Evolutionary conservation across 2,113 vertebrate species (phyloP), one percentile per base, ranked within the genome.

Genomic region (Ophiodon elongatus): DNA sequence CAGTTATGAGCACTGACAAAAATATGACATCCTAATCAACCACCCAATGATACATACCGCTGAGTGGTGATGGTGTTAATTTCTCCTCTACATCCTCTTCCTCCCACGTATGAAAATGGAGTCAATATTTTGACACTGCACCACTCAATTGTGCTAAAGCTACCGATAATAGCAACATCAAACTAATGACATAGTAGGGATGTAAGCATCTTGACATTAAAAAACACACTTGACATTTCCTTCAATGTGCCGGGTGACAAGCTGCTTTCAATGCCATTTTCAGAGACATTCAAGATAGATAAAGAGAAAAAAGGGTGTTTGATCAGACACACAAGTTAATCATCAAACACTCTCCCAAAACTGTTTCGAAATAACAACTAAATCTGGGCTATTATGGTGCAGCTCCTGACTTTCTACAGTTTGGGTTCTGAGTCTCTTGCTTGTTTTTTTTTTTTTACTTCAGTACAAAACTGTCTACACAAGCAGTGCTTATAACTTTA

Each of bases 11-110:
- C 60, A 19, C 37, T 65, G 76, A 87, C 63, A 77, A 74, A 83
- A 85, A 72, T 27, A 66, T 73, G 79, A 87, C 66, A 86, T 86
- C 52, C 67, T 45, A 88, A 91, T 92, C 76, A 91, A 88, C 84
- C 82, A 83, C 66, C 80, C 67, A 77, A 70, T 54, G 75, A 76
- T 21, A 66, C 65, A 84, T 25, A 73, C 76, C 57, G 66, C 56
- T 79, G 66, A 41, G 56, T 72, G 65, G 73, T 64, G 41, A 76
- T 69, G 72, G 50, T 74, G 63, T 50, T 79, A 79, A 63, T 72
- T 78, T 71, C 19, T 68, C 39, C 13, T 73, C 13, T 15, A 21
- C 27, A 66, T 63, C 25, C 29, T n/a, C n/a, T 62, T 57, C 54
- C 19, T 76, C 56, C 8, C 27, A 80, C 4, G 1, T 33, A 23